Percentiles rank a stretch among this genome's conserved stretches.
Evolutionary conservation across 1,140 invertebrate species (phyloP).

Genomic region (Pseudomyrmex gracilis): DNA sequence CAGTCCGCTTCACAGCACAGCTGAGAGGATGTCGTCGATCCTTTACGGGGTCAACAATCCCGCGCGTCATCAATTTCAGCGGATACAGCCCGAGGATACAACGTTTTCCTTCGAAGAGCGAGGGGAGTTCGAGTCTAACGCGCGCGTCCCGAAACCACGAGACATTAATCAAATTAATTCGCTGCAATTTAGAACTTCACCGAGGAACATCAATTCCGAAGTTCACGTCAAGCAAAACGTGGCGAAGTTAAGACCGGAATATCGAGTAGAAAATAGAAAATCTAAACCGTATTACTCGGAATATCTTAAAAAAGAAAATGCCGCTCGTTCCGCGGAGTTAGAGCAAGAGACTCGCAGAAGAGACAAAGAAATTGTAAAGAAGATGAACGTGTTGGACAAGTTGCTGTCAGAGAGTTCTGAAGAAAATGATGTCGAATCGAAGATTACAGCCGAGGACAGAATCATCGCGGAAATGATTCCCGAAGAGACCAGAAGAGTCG

Average conservation of each 20-base stretch:
- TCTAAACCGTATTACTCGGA: neutral
- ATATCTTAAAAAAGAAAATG: neutral
- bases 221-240: neutral
- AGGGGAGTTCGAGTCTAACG: neutral
- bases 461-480: conserved; percentile 53
- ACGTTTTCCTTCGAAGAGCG: neutral
- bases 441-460: conserved; percentile 35
- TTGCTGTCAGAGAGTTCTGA: conserved; percentile 39
- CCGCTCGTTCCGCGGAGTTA: neutral
- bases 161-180: conserved; percentile 16
- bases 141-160: neutral
- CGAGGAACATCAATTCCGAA: neutral
- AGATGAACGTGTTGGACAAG: conserved; percentile 50
- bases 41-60: neutral
- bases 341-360: neutral
- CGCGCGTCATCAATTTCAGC: neutral
- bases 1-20: conserved; percentile 26
- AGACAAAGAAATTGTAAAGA: conserved; percentile 32
- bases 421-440: conserved; percentile 36
- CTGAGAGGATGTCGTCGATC: neutral
- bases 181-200: neutral
- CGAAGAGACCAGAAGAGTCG: conserved; percentile 74
- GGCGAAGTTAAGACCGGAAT: neutral
- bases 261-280: neutral
- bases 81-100: neutral